Conservation (phyloP, 2,797 vertebrate species). For the Mus caroli region DNA sequence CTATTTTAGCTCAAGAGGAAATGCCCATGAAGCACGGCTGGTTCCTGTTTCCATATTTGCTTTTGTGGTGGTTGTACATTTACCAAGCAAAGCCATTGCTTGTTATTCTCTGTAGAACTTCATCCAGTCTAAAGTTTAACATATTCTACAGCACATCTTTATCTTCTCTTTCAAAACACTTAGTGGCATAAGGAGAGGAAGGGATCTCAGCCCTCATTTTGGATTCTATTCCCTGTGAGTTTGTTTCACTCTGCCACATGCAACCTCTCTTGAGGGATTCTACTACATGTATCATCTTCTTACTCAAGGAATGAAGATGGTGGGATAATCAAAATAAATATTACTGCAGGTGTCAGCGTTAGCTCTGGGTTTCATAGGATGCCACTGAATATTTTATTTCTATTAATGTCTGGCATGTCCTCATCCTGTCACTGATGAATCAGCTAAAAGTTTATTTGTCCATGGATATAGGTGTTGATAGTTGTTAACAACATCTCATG, state of each 20-base stretch:
- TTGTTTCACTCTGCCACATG: not conserved
- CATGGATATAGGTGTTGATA: not conserved
- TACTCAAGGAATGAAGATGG: not conserved
- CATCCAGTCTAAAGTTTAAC: not conserved
- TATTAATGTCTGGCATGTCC: not conserved
- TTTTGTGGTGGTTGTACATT: conserved; percentile 1
- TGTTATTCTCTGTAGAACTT: conserved; percentile 3
- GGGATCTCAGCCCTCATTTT: not conserved
- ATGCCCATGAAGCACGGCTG: not conserved
- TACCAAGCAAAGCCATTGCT: not conserved
- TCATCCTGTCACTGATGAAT: not conserved
- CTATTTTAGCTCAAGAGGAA: conserved; percentile 17
- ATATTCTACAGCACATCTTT: not conserved
- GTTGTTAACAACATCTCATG: not conserved
- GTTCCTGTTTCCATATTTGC: not conserved
- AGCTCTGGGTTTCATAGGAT: not conserved
- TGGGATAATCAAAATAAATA: not conserved
- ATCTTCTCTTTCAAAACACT: conserved; percentile 23
- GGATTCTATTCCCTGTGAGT: not conserved
- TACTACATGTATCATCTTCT: not conserved
- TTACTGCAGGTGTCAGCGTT: not conserved
- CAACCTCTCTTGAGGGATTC: not conserved
- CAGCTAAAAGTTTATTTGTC: not conserved
- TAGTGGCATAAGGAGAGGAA: conserved; percentile 25
- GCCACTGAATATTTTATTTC: not conserved